These are phyloP conservation scores for Chascanopsetta lugubris DNA, from an alignment of 2,113 vertebrate species.

Conservation along the genomic window DNA sequence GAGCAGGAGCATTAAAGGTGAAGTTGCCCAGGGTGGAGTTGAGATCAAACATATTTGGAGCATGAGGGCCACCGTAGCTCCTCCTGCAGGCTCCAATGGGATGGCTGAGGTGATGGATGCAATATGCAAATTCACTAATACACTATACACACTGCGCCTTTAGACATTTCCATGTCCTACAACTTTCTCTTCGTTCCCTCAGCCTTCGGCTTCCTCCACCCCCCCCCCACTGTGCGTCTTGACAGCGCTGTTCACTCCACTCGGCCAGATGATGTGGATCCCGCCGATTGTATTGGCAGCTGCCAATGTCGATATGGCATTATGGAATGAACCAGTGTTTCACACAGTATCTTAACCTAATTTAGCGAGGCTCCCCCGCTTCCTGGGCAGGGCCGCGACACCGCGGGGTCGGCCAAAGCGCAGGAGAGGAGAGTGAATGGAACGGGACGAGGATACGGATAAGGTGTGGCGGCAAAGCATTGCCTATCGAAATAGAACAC, in stretches of 20 bases:
- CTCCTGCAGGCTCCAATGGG: too few relatives aligned
- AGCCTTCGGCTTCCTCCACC: constrained; percentile 45
- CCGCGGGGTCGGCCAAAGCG: constrained; percentile 72
- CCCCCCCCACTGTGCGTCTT: constrained; percentile 58
- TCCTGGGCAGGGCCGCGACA: constrained; percentile 70
- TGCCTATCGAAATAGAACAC: neutral
- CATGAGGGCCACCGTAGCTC: too few relatives aligned
- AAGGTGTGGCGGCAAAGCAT: neutral
- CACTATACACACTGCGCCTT: neutral
- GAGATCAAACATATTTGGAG: too few relatives aligned
- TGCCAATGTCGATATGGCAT: constrained; percentile 82
- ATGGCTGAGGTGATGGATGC: too few relatives aligned
- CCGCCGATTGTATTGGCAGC: constrained; percentile 84
- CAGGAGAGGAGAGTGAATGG: constrained; percentile 68
- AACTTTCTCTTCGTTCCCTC: constrained; percentile 28
- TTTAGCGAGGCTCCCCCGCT: constrained; percentile 65
- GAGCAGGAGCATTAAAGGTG: too few relatives aligned
- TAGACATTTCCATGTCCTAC: too few relatives aligned
- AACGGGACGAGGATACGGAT: constrained; percentile 34
- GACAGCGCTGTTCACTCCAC: constrained; percentile 80
- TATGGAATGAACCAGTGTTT: constrained; percentile 82
- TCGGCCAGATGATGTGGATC: constrained; percentile 78
- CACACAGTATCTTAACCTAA: constrained; percentile 83
- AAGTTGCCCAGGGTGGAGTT: too few relatives aligned
- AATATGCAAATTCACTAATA: too few relatives aligned